Evolutionary conservation across 1,140 invertebrate genomes (phyloP), one percentile per base, ranked within the genome.

Genomic region (roundworm (Caenorhabditis elegans)): DNA sequence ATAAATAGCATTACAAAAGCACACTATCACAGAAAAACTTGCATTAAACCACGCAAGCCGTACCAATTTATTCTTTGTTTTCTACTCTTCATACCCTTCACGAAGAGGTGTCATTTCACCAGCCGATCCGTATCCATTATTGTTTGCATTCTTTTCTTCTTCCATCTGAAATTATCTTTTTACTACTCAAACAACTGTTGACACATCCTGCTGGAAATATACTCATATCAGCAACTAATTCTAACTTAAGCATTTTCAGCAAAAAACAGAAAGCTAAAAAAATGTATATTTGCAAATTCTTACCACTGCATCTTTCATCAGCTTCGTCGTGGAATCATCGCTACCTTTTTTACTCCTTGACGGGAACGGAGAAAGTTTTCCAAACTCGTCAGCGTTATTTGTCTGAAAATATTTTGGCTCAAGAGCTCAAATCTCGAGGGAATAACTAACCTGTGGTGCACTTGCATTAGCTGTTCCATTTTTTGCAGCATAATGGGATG

Each of bases 401-500:
- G 46, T 36, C 76, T 77, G 22, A 24, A 49, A 77, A n/a, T 46
- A 5, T 17, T 75, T 46, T 48, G 19, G 19, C 15, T 13, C 19
- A 2, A 26, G 19, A 77, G 2, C 2, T 2, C 15, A n/a, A n/a
- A n/a, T n/a, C n/a, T n/a, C n/a, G n/a, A n/a, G n/a, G n/a, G n/a
- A n/a, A n/a, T n/a, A n/a, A n/a, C n/a, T n/a, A n/a, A 77, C 48
- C 46, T 49, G 46, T 13, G 48, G 31, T 17, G 48, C 46, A 77
- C 49, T 53, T 2, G 28, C 26, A 49, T 47, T 53, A 47, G 22
- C 49, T 11, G 76, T 77, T 77, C 82, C 82, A 60, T 83, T 83
- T n/a, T 60, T 79, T 11, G 82, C 85, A 49, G 87, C 84, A 80
- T 86, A 88, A 60, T 86, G 84, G 10, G 83, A 79, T 28, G 86